phyloP scores from a whole-genome alignment of 2,113 vertebrate genomes.

The Emydura subglobosa region DNA sequence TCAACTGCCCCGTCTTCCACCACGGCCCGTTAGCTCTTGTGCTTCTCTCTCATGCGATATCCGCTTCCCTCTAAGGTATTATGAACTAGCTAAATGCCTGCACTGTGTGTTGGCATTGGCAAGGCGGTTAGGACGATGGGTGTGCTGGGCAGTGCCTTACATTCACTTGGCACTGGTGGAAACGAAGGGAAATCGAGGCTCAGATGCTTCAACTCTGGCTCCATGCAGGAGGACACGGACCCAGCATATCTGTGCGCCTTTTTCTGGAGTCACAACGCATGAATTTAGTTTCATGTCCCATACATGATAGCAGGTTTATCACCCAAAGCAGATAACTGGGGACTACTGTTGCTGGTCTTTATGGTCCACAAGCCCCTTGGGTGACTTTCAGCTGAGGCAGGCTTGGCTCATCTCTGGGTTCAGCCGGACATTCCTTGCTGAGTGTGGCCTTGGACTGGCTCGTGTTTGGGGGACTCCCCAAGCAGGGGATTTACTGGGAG shows the following conservation, averaged over 20 bases:
- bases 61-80: background rate
- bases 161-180: too few species aligned
- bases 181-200: too few species aligned
- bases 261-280: background rate
- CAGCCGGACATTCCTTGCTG: background rate
- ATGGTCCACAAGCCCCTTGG: background rate
- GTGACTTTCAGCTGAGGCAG: background rate
- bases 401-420: background rate
- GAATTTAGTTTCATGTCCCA: background rate
- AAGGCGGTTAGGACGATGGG: background rate
- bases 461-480: background rate
- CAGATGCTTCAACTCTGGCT: too few species aligned
- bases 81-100: too few species aligned
- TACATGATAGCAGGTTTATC: background rate
- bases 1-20: background rate
- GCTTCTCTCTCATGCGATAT: too few species aligned
- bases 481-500: background rate
- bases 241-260: too few species aligned
- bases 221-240: background rate
- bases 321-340: background rate
- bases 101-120: background rate
- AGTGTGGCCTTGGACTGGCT: background rate
- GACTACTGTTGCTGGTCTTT: background rate
- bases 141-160: too few species aligned
- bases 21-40: too few species aligned